Evolutionary conservation across 2,888 invertebrate species (phyloP), one percentile per base, ranked within the genome.

Genomic region (Drosophila putrida): DNA sequence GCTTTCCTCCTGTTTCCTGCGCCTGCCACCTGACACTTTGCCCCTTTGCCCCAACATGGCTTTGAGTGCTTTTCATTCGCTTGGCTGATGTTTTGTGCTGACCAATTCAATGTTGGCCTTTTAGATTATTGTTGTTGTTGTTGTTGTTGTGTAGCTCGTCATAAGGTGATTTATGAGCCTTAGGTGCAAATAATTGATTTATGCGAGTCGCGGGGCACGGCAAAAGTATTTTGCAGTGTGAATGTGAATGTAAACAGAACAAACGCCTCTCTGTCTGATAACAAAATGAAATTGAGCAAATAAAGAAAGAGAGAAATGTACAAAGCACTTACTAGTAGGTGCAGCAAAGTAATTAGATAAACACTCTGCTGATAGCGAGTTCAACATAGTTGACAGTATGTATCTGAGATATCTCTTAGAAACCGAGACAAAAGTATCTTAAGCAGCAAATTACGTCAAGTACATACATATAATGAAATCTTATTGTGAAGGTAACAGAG

Each of bases 181-280:
- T 67, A 78, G 89, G 83, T 88, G 83, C 87, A 88, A 86, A 88
- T 83, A 83, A 83, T 83, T 88, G 83, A 83, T 83, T 83, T 83
- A 88, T 88, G 88, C 68, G 72, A 6, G 33, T n/a, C n/a, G 47
- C 41, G 39, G 3, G 44, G 6, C 10, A 6, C 27, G 25, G 10
- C 9, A 36, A 46, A 36, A 33, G 11, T 61, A 38, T 25, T 59
- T 54, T 59, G 58, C 75, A 75, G 49, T 20, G 11, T 38, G 47
- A 28, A 53, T 20, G 11, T 38, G 47, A 28, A 20, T n/a, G 35
- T 8, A 43, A 28, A 27, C 20, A 43, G 6, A 51, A 44, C 57
- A 72, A 63, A 51, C 69, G 57, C 60, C 70, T 63, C 31, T 4
- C 28, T 38, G 15, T 36, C 51, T 59, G 77, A 75, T 77, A 75